phyloP scores from a whole-genome alignment of 2,113 vertebrate species.

The Charadrius vociferus region DNA sequence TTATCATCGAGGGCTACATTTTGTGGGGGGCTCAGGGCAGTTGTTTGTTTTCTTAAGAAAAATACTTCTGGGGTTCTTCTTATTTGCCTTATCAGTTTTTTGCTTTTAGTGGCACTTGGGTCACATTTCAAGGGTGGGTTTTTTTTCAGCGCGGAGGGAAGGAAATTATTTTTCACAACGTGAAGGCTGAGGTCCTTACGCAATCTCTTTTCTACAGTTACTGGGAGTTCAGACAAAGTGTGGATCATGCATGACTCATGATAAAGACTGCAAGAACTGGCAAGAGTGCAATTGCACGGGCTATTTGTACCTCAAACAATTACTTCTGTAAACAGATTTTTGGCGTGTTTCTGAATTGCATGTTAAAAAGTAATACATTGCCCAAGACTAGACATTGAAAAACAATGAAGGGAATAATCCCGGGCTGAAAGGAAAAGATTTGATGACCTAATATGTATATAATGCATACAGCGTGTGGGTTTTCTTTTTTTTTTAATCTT shows the following conservation, averaged over 20 bases:
- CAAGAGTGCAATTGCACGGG: conserved; percentile 2
- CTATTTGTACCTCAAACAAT: conserved; percentile 47
- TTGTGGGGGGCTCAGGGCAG: neutral
- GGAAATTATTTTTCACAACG: neutral
- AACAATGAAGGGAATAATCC: conserved; percentile 30
- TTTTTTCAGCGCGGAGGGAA: neutral
- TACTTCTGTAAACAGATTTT: conserved; percentile 55
- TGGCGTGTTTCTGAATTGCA: conserved; percentile 25
- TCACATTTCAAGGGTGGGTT: neutral
- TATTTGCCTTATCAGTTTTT: neutral
- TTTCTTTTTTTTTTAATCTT: neutral
- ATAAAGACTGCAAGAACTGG: conserved; percentile 48
- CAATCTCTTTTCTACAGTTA: conserved; percentile 20
- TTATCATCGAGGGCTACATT: neutral
- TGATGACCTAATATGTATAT: conserved; percentile 47
- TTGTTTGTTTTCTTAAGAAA: neutral
- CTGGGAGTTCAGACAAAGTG: conserved; percentile 42
- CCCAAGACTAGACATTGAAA: neutral
- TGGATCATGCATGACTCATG: conserved; percentile 42
- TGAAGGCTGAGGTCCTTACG: neutral
- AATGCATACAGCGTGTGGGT: neutral
- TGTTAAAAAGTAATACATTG: neutral
- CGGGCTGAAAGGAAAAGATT: neutral
- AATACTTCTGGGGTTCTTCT: neutral
- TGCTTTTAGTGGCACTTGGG: neutral